phyloP scores from a whole-genome alignment of 2,113 vertebrate genomes.

The Oreotrochilus melanogaster region DNA sequence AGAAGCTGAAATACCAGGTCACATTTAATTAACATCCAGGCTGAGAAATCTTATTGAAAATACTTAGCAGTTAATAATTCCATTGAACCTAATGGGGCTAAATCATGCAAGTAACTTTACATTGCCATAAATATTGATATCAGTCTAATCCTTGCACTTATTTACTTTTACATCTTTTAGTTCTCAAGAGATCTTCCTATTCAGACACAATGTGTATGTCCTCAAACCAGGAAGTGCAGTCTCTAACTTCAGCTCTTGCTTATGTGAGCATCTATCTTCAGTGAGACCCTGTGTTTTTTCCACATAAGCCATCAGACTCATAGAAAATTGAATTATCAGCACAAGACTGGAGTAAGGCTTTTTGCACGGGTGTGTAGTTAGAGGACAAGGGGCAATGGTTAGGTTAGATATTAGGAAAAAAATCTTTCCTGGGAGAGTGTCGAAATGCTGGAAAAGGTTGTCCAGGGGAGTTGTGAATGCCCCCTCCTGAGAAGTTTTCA shows the following conservation, averaged over 20 bases:
- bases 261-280: fast-evolving
- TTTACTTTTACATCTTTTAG: background rate
- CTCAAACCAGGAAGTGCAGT: background rate
- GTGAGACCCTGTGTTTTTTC: background rate
- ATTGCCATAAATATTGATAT: background rate
- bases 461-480: too few relatives aligned
- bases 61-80: constrained; percentile 14
- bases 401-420: too few relatives aligned
- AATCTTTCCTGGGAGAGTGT: too few relatives aligned
- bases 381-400: too few relatives aligned
- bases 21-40: background rate
- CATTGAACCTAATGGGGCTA: background rate
- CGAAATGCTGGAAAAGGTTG: too few relatives aligned
- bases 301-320: background rate
- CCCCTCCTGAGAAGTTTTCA: too few relatives aligned
- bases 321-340: background rate
- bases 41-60: background rate
- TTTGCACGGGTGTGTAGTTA: too few relatives aligned
- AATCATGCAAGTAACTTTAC: background rate
- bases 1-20: background rate
- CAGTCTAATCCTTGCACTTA: background rate
- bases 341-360: background rate
- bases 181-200: background rate
- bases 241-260: background rate
- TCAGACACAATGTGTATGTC: background rate